phyloP scores from a whole-genome alignment of 2,113 vertebrate species.

The Crotalus horridus region DNA sequence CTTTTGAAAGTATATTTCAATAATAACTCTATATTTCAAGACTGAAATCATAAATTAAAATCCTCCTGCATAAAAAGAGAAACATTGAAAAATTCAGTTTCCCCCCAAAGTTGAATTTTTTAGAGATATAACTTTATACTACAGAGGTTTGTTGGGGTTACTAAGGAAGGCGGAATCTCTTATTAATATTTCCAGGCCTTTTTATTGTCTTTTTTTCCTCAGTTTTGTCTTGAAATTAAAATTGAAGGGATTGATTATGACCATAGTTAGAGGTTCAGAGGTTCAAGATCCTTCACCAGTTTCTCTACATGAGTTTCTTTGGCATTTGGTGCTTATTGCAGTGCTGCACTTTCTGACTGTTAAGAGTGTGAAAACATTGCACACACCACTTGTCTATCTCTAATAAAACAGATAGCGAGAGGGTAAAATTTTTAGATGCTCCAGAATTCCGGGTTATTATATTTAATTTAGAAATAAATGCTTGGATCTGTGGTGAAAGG shows the following conservation, averaged over 20 bases:
- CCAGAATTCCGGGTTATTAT: background rate
- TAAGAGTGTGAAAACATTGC: background rate
- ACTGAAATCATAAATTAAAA: background rate
- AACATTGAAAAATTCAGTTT: background rate
- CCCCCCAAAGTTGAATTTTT: background rate
- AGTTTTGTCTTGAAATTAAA: constrained; percentile 7
- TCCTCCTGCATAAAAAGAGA: background rate
- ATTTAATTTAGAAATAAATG: background rate
- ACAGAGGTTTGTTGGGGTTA: background rate
- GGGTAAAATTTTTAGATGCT: background rate
- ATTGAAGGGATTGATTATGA: background rate
- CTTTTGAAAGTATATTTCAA: background rate
- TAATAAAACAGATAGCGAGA: background rate
- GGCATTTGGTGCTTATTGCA: background rate
- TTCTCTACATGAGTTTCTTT: too few species aligned
- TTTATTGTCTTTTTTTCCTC: background rate
- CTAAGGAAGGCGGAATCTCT: background rate
- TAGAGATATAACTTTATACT: background rate
- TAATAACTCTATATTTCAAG: constrained; percentile 21
- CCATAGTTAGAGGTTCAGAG: background rate
- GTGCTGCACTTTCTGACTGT: background rate
- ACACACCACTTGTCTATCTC: background rate
- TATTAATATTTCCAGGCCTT: background rate
- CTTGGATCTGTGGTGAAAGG: background rate
- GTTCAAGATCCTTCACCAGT: background rate